phyloP scores from a whole-genome alignment of 2,113 vertebrate species.

The Stercorarius parasiticus region DNA sequence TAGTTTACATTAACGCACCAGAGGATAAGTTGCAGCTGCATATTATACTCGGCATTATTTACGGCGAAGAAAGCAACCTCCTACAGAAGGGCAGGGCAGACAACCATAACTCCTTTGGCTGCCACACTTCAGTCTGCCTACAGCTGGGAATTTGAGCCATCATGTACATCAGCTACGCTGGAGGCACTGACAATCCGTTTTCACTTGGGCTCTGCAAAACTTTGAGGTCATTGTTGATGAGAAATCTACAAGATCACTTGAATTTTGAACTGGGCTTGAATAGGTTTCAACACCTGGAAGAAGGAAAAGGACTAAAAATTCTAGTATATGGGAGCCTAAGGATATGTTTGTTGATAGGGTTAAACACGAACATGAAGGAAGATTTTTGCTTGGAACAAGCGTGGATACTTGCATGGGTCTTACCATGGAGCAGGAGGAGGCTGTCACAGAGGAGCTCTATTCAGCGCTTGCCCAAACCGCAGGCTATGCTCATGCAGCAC shows the following conservation, averaged over 20 bases:
- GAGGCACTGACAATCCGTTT: not conserved
- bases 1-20: not conserved
- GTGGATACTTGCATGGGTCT: not conserved
- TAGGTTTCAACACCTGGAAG: not conserved
- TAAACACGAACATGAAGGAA: not conserved
- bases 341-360: not conserved
- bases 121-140: not conserved
- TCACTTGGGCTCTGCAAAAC: fast-evolving
- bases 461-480: not conserved
- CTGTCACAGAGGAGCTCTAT: not conserved
- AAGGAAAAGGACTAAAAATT: not conserved
- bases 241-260: not conserved
- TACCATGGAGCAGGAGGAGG: not conserved
- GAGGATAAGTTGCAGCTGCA: not conserved
- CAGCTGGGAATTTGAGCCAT: not conserved
- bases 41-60: not conserved
- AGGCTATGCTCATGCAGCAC: not conserved
- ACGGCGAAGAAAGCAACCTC: not conserved
- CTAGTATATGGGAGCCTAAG: not conserved
- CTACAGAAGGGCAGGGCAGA: not conserved
- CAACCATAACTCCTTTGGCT: fast-evolving
- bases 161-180: fast-evolving
- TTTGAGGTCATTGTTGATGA: not conserved
- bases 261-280: not conserved
- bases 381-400: not conserved